Base-by-base conservation (phyloP, 2,888 invertebrate species). In the Endotricha flammealis region DNA sequence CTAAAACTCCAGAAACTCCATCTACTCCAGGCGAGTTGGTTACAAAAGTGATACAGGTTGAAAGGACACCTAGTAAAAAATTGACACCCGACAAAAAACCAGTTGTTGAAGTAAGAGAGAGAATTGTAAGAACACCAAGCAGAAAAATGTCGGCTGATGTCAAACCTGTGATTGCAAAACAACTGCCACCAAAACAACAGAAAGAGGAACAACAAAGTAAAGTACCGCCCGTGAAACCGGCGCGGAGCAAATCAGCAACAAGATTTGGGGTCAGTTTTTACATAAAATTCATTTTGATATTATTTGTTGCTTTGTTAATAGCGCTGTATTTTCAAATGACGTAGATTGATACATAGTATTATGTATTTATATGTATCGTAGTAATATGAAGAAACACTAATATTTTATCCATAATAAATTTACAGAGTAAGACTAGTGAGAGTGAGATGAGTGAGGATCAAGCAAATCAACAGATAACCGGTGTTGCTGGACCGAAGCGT, bases 371-470 rank as follows among this genome's bases (percentile, higher is more conserved):
- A 62, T 56, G 59, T 40, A 46, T 53, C 49, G 36, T 57, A 62
- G 57, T 50, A 46, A n/a, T 58, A 61, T 65, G 63, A 65, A 61
- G 60, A 71, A 53, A 56, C 50, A 72, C 57, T 76, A 78, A 76
- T 76, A 57, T 64, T 60, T 54, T 64, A 60, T 64, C 53, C 57
- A 60, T 74, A 69, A 72, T 80, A 66, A 75, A 70, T 86, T 86
- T 85, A 59, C 86, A 88, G 87, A 86, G 67, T 73, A 86, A 85
- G 62, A 88, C 86, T 74, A 88, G 87, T 86, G 87, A 88, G 66
- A 88, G 87, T 81, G 87, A 88, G 65, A 86, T 87, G 87, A 88
- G 87, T 75, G 87, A 87, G 57, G 87, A 87, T 62, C 81, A 78
- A 64, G 55, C 47, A 41, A 62, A 57, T 44, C 72, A 73, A 54